These are phyloP conservation scores for Ptychochromis oligacanthus DNA, from an alignment of 2,113 vertebrate genomes.

Conservation along the genomic window DNA sequence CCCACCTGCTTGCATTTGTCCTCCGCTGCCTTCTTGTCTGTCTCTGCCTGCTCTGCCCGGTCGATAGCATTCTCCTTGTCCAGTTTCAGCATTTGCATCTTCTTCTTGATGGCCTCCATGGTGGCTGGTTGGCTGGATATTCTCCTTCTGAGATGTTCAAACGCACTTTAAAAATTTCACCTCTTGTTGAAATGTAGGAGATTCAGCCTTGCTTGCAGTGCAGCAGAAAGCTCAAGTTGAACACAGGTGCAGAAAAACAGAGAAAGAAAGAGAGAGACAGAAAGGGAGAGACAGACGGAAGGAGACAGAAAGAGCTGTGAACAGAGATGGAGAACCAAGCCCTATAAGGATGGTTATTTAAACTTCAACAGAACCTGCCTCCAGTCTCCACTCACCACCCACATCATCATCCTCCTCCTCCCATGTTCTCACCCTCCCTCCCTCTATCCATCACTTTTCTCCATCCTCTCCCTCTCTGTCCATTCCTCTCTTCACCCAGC, in stretches of 20 bases:
- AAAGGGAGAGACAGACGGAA: slow-evolving; percentile 20
- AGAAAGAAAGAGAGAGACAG: slow-evolving; percentile 35
- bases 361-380: slow-evolving; percentile 77
- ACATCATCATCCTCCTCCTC: slow-evolving; percentile 34
- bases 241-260: slow-evolving; percentile 29
- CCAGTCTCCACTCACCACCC: slow-evolving; percentile 69
- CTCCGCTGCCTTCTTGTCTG: slow-evolving; percentile 93
- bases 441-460: slow-evolving; percentile 40
- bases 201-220: background rate
- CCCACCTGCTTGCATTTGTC: slow-evolving; percentile 94
- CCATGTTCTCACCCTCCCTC: slow-evolving; percentile 45
- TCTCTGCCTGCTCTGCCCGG: slow-evolving; percentile 94
- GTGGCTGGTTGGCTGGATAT: slow-evolving; percentile 44
- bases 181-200: slow-evolving; percentile 21
- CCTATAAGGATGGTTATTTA: slow-evolving; percentile 78
- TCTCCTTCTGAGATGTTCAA: slow-evolving; percentile 31
- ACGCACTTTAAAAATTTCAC: background rate
- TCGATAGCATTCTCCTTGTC: slow-evolving; percentile 98
- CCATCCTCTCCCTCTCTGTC: slow-evolving; percentile 46
- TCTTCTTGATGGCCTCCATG: slow-evolving; percentile 95
- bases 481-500: slow-evolving; percentile 53
- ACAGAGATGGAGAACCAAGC: slow-evolving; percentile 55
- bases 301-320: slow-evolving; percentile 47
- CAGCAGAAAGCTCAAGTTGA: background rate
- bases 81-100: slow-evolving; percentile 93